Percentiles rank a stretch among this genome's conserved stretches.
phyloP scores from a whole-genome alignment of 2,113 vertebrate species.

The Nipponia nippon region DNA sequence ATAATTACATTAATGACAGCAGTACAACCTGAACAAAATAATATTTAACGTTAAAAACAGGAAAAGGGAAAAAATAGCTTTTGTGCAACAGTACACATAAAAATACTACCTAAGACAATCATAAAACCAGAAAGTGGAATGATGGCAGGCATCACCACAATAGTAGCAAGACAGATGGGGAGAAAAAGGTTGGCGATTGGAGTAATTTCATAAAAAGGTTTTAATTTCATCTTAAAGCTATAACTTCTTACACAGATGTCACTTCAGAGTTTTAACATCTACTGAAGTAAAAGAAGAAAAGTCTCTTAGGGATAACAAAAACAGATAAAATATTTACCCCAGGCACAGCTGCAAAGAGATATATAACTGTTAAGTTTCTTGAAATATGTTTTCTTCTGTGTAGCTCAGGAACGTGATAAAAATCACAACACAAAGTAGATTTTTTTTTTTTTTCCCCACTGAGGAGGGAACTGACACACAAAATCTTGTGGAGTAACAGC shows the following conservation, averaged over 20 bases:
- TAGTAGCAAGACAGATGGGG: neutral
- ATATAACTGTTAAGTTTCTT: neutral
- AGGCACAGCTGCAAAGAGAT: neutral
- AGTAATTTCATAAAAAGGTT: neutral
- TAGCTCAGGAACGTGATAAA: neutral
- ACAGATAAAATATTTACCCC: neutral
- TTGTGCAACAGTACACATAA: neutral
- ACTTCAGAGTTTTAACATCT: neutral
- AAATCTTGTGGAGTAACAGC: neutral
- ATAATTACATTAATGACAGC: neutral
- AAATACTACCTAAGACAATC: neutral
- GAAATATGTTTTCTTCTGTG: neutral
- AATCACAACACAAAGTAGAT: neutral
- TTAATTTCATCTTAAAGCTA: neutral
- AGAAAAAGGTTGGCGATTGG: neutral
- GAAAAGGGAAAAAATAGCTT: accelerated
- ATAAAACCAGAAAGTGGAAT: neutral
- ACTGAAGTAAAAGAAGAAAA: neutral
- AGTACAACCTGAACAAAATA: neutral
- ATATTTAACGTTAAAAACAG: neutral
- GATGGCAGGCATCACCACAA: neutral
- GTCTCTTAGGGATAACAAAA: neutral
- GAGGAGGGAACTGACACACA: neutral
- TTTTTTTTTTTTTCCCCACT: neutral
- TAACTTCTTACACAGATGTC: neutral